A percentile compares a stretch with the other conserved stretches of the same genome.
phyloP scores from a whole-genome alignment of 2,113 vertebrate species.

The Boleophthalmus pectinirostris region DNA sequence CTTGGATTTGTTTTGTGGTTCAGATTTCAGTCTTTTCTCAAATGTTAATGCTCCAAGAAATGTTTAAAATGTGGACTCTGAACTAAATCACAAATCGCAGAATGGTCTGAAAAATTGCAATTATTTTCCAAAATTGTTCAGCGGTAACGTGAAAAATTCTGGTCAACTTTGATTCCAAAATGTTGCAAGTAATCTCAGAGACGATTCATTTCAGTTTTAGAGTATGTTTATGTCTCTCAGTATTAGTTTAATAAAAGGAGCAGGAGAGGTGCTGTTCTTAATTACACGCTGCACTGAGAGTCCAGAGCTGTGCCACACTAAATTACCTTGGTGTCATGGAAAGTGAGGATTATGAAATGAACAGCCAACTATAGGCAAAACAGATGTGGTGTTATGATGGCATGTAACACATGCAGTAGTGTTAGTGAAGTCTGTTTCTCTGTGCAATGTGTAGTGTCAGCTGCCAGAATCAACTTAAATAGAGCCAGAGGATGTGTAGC shows the following conservation, averaged over 20 bases:
- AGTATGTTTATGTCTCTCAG: not conserved
- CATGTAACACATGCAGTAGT: conserved; percentile 8
- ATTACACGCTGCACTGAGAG: not conserved
- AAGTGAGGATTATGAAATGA: conserved; percentile 23
- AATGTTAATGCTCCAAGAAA: too few relatives aligned
- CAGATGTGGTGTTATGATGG: conserved; percentile 19
- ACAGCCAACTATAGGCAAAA: conserved; percentile 1
- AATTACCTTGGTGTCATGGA: conserved; percentile 30
- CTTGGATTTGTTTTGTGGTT: too few relatives aligned
- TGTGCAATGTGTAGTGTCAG: conserved; percentile 17
- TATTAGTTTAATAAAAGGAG: conserved; percentile 15
- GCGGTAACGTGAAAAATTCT: too few relatives aligned
- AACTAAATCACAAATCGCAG: too few relatives aligned
- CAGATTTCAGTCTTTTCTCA: too few relatives aligned
- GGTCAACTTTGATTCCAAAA: not conserved
- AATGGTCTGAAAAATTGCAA: too few relatives aligned
- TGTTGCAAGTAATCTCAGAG: not conserved
- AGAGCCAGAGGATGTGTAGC: conserved; percentile 1
- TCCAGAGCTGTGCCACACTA: conserved; percentile 12
- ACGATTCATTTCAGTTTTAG: not conserved
- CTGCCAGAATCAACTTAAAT: conserved; percentile 25
- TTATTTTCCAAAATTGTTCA: too few relatives aligned
- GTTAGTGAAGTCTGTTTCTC: conserved; percentile 16
- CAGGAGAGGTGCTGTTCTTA: not conserved
- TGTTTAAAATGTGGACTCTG: too few relatives aligned